These are phyloP conservation scores for Zeuzera pyrina DNA, from an alignment of 2,888 invertebrate genomes.

Conservation along the genomic window DNA sequence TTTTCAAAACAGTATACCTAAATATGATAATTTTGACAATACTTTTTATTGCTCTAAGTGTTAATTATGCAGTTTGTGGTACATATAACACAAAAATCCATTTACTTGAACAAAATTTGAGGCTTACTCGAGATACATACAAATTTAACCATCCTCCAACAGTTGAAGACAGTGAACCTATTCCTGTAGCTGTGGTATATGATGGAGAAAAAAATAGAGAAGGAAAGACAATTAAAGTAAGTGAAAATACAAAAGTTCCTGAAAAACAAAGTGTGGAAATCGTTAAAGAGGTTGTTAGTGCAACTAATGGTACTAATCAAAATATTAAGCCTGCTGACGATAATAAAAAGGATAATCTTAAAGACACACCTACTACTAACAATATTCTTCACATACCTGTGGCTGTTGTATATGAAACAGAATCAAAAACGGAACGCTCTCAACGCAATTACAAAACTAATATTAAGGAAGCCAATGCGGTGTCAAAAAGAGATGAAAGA, in stretches of 20 bases:
- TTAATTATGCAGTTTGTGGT: too few relatives aligned
- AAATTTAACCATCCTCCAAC: slow-evolving; percentile 32
- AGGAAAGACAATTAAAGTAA: slow-evolving; percentile 9
- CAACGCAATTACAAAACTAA: too few relatives aligned
- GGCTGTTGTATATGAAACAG: slow-evolving; percentile 21
- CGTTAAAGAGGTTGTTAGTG: slow-evolving; percentile 11
- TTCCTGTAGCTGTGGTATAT: slow-evolving; percentile 19
- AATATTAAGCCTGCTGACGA: background rate
- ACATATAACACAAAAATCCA: too few relatives aligned
- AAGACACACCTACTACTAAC: slow-evolving; percentile 7
- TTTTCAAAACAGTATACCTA: too few relatives aligned
- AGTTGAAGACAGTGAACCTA: slow-evolving; percentile 21
- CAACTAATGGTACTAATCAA: slow-evolving; percentile 6
- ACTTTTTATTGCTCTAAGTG: too few relatives aligned
- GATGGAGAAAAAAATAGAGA: slow-evolving; percentile 13
- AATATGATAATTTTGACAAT: too few relatives aligned
- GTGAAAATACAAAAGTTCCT: slow-evolving; percentile 21
- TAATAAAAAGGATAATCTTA: background rate
- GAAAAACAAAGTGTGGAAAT: slow-evolving; percentile 16
- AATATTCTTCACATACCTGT: slow-evolving; percentile 22
- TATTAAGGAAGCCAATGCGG: too few relatives aligned
- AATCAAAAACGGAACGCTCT: slow-evolving; percentile 2
- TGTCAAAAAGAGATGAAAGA: too few relatives aligned
- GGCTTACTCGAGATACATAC: slow-evolving; percentile 10
- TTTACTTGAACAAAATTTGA: slow-evolving; percentile 15